These are phyloP conservation scores for Gallinago jamesoni DNA, from an alignment of 2,113 vertebrate genomes.

Conservation along the genomic window DNA sequence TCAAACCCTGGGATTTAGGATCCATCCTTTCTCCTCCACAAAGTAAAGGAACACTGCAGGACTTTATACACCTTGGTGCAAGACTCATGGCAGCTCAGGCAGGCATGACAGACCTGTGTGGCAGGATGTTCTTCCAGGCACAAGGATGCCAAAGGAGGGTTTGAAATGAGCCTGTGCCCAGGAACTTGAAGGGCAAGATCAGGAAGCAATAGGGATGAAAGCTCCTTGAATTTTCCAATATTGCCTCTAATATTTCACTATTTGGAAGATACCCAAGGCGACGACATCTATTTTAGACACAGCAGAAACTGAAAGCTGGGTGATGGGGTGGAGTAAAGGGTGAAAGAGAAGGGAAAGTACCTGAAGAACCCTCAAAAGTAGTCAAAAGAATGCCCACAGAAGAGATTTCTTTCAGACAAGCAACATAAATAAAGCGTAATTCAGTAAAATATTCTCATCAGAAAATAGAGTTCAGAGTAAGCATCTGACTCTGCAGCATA, in stretches of 20 bases:
- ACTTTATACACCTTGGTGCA: neutral
- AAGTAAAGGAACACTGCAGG: neutral
- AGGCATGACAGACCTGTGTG: neutral
- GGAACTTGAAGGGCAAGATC: neutral
- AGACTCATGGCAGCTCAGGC: neutral
- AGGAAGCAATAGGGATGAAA: neutral
- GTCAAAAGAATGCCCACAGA: neutral
- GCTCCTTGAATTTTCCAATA: neutral
- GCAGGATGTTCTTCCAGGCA: neutral
- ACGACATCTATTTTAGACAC: neutral
- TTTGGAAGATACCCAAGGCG: neutral
- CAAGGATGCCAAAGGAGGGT: neutral
- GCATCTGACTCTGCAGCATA: neutral
- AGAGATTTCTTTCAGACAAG: neutral
- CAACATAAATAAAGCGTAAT: neutral
- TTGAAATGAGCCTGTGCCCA: neutral
- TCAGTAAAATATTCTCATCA: neutral
- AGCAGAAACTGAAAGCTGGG: neutral
- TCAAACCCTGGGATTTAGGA: neutral
- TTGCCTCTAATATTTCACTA: neutral
- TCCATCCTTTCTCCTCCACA: neutral
- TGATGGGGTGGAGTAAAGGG: neutral
- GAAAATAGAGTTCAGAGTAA: neutral
- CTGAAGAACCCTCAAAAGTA: neutral
- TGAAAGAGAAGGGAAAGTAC: neutral